Conservation (phyloP, 2,797 vertebrate species). For the Aeoliscus strigatus region DNA sequence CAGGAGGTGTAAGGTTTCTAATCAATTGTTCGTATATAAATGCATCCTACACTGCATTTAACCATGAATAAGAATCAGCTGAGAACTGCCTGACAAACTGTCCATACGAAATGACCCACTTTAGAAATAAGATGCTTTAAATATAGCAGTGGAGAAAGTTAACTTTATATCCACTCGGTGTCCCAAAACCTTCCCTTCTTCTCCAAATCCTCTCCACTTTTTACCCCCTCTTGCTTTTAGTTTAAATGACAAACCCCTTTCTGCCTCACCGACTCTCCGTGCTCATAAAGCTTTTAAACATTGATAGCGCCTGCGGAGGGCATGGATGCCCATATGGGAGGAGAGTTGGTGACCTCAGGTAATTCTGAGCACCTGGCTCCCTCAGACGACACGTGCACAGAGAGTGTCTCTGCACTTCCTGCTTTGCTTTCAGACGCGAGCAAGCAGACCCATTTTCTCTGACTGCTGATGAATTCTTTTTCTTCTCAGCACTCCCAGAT, state of each 20-base stretch:
- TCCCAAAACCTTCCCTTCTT: conserved; percentile 18
- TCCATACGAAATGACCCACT: conserved; percentile 52
- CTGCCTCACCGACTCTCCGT: conserved; percentile 29
- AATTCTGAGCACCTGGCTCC: conserved; percentile 64
- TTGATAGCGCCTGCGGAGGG: conserved; percentile 53
- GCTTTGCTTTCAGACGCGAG: conserved; percentile 51
- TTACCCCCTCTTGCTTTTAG: conserved; percentile 37
- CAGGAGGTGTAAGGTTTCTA: conserved; percentile 32
- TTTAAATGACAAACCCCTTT: conserved; percentile 29
- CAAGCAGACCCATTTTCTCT: conserved; percentile 50
- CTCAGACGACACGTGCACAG: conserved; percentile 39
- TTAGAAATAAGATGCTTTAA: conserved; percentile 20
- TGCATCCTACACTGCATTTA: conserved; percentile 31
- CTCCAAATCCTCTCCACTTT: conserved; percentile 19
- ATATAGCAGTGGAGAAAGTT: conserved; percentile 12
- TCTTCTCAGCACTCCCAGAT: conserved; percentile 61
- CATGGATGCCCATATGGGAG: conserved; percentile 38
- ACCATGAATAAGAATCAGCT: conserved; percentile 22
- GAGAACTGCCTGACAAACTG: conserved; percentile 35
- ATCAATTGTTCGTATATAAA: conserved; percentile 50
- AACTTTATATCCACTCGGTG: conserved; percentile 27
- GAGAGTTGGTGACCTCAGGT: conserved; percentile 59
- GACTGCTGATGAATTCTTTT: conserved; percentile 62
- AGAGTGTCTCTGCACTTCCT: conserved; percentile 7
- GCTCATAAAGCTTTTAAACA: conserved; percentile 64